Conservation (phyloP, 1,140 invertebrate species). For the Physella acuta region DNA sequence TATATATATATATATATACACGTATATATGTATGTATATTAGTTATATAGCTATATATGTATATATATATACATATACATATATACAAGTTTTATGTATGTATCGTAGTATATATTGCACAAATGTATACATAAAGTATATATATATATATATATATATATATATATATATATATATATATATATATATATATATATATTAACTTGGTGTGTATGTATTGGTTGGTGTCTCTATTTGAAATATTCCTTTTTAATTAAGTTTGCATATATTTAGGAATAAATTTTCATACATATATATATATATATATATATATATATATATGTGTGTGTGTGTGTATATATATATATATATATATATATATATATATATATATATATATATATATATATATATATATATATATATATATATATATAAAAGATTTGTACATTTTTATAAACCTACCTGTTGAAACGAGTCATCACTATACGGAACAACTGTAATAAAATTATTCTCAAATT, state of each 20-base stretch:
- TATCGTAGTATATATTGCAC: conserved; percentile 1
- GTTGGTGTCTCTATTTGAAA: too few species aligned
- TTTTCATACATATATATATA: too few species aligned
- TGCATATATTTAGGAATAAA: conserved; percentile 9
- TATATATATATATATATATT: conserved; percentile 13
- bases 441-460: too few species aligned
- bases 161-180: conserved; percentile 11
- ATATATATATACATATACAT: conserved; percentile 5
- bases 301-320: conserved; percentile 12
- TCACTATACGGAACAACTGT: too few species aligned
- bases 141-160: conserved; percentile 11
- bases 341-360: conserved; percentile 5
- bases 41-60: background rate
- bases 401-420: too few species aligned
- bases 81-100: conserved; percentile 1
- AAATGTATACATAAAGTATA: too few species aligned
- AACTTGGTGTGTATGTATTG: too few species aligned
- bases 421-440: too few species aligned
- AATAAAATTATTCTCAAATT: too few species aligned
- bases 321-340: conserved; percentile 11
- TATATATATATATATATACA: conserved; percentile 5
- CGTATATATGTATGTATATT: conserved; percentile 2
- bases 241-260: background rate
- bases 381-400: conserved; percentile 5
- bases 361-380: conserved; percentile 3